Conservation (phyloP, 2,888 invertebrate species). For the Trileptium ribeirensis region DNA sequence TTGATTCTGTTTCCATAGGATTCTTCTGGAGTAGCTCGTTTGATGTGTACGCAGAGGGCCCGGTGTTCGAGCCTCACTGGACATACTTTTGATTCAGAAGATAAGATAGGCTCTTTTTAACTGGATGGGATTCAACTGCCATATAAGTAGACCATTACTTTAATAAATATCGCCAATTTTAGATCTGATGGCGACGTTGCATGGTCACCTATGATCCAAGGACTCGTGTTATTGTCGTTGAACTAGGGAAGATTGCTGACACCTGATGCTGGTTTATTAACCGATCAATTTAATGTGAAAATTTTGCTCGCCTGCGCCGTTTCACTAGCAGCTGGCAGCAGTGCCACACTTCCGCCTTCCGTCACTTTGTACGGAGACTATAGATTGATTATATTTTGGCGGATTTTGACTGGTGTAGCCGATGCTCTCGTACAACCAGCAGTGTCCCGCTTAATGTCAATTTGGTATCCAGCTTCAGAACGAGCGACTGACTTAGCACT, state of each 20-base stretch:
- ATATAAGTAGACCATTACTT: too few relatives aligned
- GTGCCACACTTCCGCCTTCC: constrained; percentile 3
- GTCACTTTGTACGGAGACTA: not conserved
- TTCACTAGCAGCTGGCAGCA: not conserved
- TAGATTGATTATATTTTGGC: not conserved
- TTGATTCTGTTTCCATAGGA: too few relatives aligned
- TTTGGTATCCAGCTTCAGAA: constrained; percentile 5
- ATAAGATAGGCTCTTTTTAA: too few relatives aligned
- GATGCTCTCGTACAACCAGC: constrained; percentile 22
- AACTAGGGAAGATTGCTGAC: constrained; percentile 21
- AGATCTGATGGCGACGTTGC: not conserved
- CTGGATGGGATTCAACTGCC: too few relatives aligned
- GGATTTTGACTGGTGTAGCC: constrained; percentile 4
- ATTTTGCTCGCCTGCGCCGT: not conserved
- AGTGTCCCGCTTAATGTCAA: not conserved
- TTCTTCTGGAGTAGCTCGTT: too few relatives aligned
- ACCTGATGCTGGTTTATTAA: constrained; percentile 9
- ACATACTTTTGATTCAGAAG: too few relatives aligned
- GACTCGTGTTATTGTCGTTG: constrained; percentile 5
- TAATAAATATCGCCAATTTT: too few relatives aligned
- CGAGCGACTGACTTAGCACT: not conserved
- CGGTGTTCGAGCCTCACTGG: too few relatives aligned
- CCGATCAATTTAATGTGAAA: not conserved
- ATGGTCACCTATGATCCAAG: constrained; percentile 1
- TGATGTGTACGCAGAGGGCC: too few relatives aligned